A percentile compares a stretch with the other conserved stretches of the same genome.
Evolutionary conservation across 2,113 vertebrate genomes (phyloP).

Genomic region (Notarius lentiginosus): DNA sequence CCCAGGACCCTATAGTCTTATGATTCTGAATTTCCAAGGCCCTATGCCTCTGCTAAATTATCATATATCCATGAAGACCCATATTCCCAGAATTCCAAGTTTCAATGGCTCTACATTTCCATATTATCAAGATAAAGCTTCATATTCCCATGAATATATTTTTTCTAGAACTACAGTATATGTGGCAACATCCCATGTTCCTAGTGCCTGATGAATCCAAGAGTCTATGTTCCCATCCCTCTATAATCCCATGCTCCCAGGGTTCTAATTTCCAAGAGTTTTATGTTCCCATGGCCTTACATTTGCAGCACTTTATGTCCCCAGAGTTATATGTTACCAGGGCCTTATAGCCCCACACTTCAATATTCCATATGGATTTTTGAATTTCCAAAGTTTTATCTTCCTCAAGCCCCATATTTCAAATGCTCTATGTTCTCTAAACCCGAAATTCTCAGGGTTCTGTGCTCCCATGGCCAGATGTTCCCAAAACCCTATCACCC

Average conservation of each 20-base stretch:
- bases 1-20: too few species aligned
- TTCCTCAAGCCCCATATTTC: not conserved
- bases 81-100: not conserved
- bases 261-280: not conserved
- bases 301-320: not conserved
- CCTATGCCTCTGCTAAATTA: not conserved
- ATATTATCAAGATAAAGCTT: not conserved
- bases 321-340: not conserved
- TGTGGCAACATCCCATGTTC: not conserved
- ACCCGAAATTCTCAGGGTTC: not conserved
- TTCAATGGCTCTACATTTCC: not conserved
- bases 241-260: not conserved
- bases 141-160: not conserved
- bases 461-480: not conserved
- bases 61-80: not conserved
- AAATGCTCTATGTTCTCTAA: not conserved
- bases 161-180: not conserved
- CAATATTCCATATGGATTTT: not conserved
- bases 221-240: not conserved
- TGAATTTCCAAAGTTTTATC: not conserved
- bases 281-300: not conserved
- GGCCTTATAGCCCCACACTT: not conserved
- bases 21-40: not conserved
- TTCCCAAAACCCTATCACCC: too few species aligned
- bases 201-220: not conserved